These are phyloP conservation scores for Sycophaga agraensis DNA, from an alignment of 1,140 invertebrate species.

Conservation along the genomic window DNA sequence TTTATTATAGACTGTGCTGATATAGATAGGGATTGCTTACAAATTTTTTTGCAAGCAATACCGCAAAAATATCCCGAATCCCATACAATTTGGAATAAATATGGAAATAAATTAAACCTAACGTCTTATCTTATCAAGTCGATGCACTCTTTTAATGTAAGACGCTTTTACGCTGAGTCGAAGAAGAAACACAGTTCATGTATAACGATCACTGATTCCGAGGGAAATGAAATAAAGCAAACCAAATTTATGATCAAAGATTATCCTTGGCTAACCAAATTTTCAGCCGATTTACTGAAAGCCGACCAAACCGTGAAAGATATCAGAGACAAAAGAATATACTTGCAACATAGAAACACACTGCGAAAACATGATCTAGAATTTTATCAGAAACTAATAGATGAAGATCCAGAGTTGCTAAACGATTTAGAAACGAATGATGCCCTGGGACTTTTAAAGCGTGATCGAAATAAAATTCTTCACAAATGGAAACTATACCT, in stretches of 20 bases:
- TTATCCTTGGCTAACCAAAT: constrained; percentile 12
- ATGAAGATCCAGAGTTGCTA: background rate
- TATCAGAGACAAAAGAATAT: no score
- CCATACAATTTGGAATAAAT: background rate
- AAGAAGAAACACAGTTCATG: background rate
- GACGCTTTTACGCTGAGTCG: background rate
- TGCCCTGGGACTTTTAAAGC: background rate
- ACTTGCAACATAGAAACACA: background rate
- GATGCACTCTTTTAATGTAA: background rate
- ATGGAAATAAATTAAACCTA: background rate
- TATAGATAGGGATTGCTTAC: background rate
- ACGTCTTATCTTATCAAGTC: background rate
- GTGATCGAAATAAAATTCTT: background rate
- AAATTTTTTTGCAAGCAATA: background rate
- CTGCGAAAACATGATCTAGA: constrained; percentile 1
- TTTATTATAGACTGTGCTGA: background rate
- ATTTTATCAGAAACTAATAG: constrained; percentile 14
- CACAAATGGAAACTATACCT: constrained; percentile 1
- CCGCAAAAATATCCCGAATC: constrained; percentile 14
- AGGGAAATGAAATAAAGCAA: background rate
- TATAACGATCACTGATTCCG: background rate
- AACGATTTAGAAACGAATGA: constrained; percentile 5
- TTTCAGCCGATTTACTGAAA: background rate
- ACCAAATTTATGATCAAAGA: background rate
- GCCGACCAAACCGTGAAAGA: background rate